phyloP scores from a whole-genome alignment of 2,888 invertebrate genomes.

The Ormyrus labotus region DNA sequence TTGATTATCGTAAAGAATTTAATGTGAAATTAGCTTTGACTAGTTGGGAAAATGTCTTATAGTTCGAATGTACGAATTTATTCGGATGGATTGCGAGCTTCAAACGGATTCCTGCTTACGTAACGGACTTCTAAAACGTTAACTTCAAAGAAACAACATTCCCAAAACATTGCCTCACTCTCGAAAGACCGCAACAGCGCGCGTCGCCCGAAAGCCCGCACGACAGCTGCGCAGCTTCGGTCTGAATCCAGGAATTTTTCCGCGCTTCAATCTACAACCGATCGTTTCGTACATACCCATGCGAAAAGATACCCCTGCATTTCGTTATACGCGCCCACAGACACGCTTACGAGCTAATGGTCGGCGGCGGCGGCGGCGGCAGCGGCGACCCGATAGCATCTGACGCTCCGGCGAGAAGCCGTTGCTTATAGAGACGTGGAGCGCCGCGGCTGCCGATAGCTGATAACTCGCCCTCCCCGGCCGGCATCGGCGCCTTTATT shows the following conservation, averaged over 20 bases:
- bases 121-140: no score
- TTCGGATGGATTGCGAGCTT: no score
- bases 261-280: constrained; percentile 12
- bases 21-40: no score
- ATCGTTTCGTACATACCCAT: constrained; percentile 29
- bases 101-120: no score
- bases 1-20: no score
- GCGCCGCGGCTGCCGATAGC: constrained; percentile 58
- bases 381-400: constrained; percentile 69
- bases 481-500: constrained; percentile 60
- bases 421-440: constrained; percentile 68
- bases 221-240: no score
- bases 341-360: neutral
- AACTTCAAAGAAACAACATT: no score
- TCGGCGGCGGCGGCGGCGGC: constrained; percentile 58
- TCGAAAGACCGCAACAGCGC: no score
- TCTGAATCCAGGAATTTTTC: neutral
- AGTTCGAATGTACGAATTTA: no score
- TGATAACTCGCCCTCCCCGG: constrained; percentile 63
- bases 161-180: no score
- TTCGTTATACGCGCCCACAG: constrained; percentile 6
- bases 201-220: no score
- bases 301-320: neutral
- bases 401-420: constrained; percentile 65
- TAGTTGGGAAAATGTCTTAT: no score